phyloP scores from a whole-genome alignment of 30 jellyfish, hydroid and myxozoan species.

The Aurelia aurita complex sp. Pacific region DNA sequence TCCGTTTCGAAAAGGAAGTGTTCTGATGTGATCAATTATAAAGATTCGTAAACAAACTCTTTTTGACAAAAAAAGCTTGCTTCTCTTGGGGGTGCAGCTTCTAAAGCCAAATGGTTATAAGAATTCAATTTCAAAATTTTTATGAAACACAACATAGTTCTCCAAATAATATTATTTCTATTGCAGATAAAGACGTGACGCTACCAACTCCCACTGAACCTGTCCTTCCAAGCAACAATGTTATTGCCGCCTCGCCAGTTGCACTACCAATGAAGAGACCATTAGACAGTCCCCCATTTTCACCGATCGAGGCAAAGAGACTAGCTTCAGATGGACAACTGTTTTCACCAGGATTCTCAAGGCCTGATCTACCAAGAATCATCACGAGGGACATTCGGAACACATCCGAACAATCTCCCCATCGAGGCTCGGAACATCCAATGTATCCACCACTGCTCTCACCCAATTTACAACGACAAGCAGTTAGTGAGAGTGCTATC shows the following conservation, averaged over 20 bases:
- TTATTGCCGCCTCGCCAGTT: neutral
- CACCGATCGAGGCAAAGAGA: constrained; percentile 78
- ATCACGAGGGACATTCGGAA: constrained; percentile 71
- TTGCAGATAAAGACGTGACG: too few species aligned
- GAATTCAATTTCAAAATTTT: too few species aligned
- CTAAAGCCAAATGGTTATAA: too few species aligned
- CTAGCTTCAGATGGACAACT: constrained; percentile 46
- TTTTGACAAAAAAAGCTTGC: too few species aligned
- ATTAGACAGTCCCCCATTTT: constrained; percentile 74
- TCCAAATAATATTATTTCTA: too few species aligned
- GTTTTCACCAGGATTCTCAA: constrained; percentile 51
- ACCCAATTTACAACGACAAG: too few species aligned
- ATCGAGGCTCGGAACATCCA: constrained; percentile 4
- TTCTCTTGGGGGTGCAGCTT: too few species aligned
- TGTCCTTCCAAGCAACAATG: neutral
- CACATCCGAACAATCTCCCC: constrained; percentile 1
- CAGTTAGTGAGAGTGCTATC: constrained; percentile 3
- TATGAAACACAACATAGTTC: too few species aligned
- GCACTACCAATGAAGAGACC: constrained; percentile 35
- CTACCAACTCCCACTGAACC: too few species aligned
- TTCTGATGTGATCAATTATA: too few species aligned
- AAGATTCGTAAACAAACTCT: too few species aligned
- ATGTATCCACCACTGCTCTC: neutral
- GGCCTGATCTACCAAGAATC: constrained; percentile 82
- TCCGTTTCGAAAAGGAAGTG: too few species aligned